A percentile compares a stretch with the other conserved stretches of the same genome.
Conservation (phyloP, 2,797 vertebrate genomes). For the Parauchenoglanis ngamensis region DNA sequence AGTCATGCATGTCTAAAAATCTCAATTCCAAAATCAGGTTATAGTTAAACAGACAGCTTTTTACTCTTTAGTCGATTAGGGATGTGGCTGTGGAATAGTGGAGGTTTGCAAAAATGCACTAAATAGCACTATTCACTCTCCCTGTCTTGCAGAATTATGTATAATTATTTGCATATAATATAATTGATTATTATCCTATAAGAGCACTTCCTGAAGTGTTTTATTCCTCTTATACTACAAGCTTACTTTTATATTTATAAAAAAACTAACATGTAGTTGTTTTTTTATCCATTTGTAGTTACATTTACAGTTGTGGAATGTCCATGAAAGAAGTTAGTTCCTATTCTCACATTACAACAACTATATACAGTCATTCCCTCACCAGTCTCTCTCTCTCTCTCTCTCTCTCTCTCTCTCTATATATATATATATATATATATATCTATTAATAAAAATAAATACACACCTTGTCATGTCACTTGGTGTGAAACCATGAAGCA, state of each 20-base stretch:
- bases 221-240: neutral
- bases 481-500: neutral
- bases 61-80: neutral
- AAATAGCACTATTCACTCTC: neutral
- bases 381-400: neutral
- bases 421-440: too few species aligned
- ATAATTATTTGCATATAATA: neutral
- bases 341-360: neutral
- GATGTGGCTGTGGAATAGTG: neutral
- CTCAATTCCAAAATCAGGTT: neutral
- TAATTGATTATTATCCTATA: neutral
- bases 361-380: neutral
- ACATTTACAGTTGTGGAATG: neutral
- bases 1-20: neutral
- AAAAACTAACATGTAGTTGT: neutral
- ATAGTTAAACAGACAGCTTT: neutral
- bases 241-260: neutral
- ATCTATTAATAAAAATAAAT: neutral
- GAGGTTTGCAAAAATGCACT: neutral
- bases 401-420: neutral
- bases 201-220: neutral
- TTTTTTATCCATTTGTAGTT: neutral
- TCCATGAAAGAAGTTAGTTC: neutral
- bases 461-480: neutral
- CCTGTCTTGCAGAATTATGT: neutral